These are phyloP conservation scores for Scartelaos histophorus DNA, from an alignment of 2,113 vertebrate species.

Conservation along the genomic window DNA sequence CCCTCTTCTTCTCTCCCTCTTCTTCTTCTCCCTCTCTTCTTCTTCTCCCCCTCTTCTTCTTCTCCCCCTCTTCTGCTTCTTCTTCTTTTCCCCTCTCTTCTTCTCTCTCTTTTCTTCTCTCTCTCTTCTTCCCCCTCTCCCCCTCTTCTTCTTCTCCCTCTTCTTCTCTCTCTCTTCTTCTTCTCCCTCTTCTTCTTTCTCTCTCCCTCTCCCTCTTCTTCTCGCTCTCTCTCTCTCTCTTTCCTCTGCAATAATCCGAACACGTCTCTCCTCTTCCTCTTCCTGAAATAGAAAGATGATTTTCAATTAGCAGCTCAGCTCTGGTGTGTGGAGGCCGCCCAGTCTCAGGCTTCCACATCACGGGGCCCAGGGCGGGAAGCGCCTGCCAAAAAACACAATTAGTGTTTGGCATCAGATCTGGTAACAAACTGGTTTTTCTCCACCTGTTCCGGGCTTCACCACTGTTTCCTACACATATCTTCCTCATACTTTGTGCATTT, in stretches of 20 bases:
- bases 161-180: too few species aligned
- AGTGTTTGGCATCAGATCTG: conserved; percentile 34
- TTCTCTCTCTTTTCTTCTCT: too few species aligned
- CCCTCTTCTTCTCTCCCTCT: too few species aligned
- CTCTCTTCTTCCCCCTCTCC: too few species aligned
- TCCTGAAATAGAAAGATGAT: conserved; percentile 48
- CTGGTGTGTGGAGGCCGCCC: background rate
- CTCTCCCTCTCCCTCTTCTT: too few species aligned
- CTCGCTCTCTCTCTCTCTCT: conserved; percentile 2
- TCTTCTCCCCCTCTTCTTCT: too few species aligned
- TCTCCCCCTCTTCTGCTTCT: too few species aligned
- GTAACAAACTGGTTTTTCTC: conserved; percentile 16
- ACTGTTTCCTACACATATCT: background rate
- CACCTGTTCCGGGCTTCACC: conserved; percentile 41
- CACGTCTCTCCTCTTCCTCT: conserved; percentile 27
- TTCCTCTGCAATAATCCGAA: conserved; percentile 41
- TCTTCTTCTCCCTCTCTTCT: too few species aligned
- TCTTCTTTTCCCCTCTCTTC: too few species aligned
- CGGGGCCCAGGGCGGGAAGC: conserved; percentile 30
- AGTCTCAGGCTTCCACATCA: conserved; percentile 33
- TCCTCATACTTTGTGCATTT: too few species aligned
- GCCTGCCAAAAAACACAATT: conserved; percentile 52
- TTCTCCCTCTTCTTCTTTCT: too few species aligned
- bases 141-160: too few species aligned
- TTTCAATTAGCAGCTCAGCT: conserved; percentile 64